Base-by-base conservation (phyloP, 2,113 vertebrate genomes). In the Sinosuthora webbiana region DNA sequence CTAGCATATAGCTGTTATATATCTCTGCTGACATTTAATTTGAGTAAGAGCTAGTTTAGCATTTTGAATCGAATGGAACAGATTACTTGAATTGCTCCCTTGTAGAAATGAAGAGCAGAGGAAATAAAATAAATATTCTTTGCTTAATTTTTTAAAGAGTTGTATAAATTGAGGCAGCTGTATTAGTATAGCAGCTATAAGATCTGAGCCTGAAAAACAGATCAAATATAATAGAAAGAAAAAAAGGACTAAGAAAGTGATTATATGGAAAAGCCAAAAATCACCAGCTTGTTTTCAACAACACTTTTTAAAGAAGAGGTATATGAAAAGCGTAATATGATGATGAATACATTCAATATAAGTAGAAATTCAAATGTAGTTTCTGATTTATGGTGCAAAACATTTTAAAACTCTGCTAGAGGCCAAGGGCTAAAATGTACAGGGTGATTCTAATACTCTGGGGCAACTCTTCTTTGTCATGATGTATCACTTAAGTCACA, bases 161-260 rank as follows among this genome's bases (percentile, higher is more conserved):
- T 55, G 1, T 41, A 78, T 52, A 77, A 80, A 16, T 3, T 1
- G 31, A 15, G 21, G 3, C 5, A 65, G 23, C 16, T 78, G 4
- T 53, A 10, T 28, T 47, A 41, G 6, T 33, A 27, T 0, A 64
- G 2, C 0, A 2, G 59, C 31, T 45, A 5, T 8, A 53, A 53
- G 31, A 35, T 28, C 57, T 50, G 14, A 68, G 17, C 4, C 20
- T 47, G 22, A 89, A 64, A 89, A 76, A 7, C 6, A 57, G 6
- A 67, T 18, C 65, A 56, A 82, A 75, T 5, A 27, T 7, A 67
- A 15, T 13, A 62, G 17, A 44, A 53, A 65, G 42, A 60, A 42
- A 10, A 83, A 42, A 69, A 69, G 14, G 18, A 22, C 2, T n/a
- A 31, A 68, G 15, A 49, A 65, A 78, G 7, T 44, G 30, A 64